Conservation (phyloP, 92 coral and sea anemone genomes). For the Phenganax subtilis region DNA sequence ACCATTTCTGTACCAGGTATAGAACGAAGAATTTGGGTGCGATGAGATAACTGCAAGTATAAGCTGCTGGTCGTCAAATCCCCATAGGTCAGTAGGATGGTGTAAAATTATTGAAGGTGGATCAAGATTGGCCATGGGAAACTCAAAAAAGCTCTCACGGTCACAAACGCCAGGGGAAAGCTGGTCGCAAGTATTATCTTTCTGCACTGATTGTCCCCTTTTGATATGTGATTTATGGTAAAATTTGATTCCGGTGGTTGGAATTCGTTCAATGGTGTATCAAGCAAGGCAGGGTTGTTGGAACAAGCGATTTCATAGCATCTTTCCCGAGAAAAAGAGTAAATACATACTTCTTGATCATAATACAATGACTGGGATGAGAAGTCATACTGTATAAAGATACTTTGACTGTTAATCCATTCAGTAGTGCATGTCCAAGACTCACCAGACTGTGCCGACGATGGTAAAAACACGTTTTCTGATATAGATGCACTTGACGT, state of each 20-base stretch:
- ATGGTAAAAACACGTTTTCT: constrained; percentile 1
- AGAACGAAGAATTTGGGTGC: constrained; percentile 1
- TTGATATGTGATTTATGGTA: constrained; percentile 25
- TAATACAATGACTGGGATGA: constrained; percentile 20
- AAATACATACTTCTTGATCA: constrained; percentile 20
- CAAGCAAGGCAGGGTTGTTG: constrained; percentile 12
- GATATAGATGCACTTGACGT: background rate
- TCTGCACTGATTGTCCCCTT: constrained; percentile 24
- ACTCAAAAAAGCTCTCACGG: constrained; percentile 15
- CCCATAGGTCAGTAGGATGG: constrained; percentile 34
- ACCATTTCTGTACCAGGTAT: constrained; percentile 35
- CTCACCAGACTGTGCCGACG: background rate
- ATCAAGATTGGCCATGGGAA: constrained; percentile 7
- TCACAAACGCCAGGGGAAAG: background rate
- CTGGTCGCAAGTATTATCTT: background rate
- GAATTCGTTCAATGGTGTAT: constrained; percentile 26
- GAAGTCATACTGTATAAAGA: constrained; percentile 24
- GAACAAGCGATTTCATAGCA: constrained; percentile 27
- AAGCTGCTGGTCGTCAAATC: constrained; percentile 30
- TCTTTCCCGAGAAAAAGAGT: constrained; percentile 36
- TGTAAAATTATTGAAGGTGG: constrained; percentile 19
- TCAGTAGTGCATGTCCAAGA: background rate
- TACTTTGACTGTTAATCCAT: constrained; percentile 18
- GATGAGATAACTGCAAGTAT: constrained; percentile 30
- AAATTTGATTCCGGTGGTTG: constrained; percentile 39